These are phyloP conservation scores for Chrysochloris asiatica DNA, from an alignment of 2,113 vertebrate species.

Conservation along the genomic window DNA sequence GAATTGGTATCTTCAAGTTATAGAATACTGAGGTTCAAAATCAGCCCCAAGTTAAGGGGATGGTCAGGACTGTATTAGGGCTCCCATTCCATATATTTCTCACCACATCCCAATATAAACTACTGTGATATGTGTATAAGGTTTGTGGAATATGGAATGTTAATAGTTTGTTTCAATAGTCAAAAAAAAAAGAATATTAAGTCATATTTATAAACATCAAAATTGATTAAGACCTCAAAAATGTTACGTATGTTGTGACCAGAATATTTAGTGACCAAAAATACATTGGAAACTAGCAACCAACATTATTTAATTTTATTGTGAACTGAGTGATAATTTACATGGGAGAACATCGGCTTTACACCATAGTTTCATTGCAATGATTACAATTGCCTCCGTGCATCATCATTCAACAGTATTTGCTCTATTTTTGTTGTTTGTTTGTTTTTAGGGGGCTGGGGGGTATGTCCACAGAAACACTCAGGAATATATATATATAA, in stretches of 20 bases:
- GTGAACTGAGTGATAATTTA: too few species aligned
- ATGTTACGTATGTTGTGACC: not conserved
- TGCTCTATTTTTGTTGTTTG: too few species aligned
- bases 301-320: too few species aligned
- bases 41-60: not conserved
- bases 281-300: not conserved
- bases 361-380: too few species aligned
- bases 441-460: too few species aligned
- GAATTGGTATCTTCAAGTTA: not conserved
- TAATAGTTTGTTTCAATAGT: not conserved
- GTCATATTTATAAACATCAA: conserved; percentile 11
- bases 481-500: too few species aligned
- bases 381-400: too few species aligned
- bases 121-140: not conserved
- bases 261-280: conserved; percentile 25
- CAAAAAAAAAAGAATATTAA: not conserved
- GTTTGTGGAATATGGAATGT: not conserved
- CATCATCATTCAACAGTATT: too few species aligned
- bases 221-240: conserved; percentile 18
- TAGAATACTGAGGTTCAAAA: not conserved
- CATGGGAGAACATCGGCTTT: too few species aligned
- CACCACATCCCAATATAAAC: not conserved
- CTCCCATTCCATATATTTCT: not conserved
- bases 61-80: not conserved
- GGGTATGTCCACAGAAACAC: too few species aligned